A percentile compares a stretch with the other conserved stretches of the same genome.
Evolutionary conservation across 2,113 vertebrate genomes (phyloP).

Genomic region (Tachuris rubrigastra): DNA sequence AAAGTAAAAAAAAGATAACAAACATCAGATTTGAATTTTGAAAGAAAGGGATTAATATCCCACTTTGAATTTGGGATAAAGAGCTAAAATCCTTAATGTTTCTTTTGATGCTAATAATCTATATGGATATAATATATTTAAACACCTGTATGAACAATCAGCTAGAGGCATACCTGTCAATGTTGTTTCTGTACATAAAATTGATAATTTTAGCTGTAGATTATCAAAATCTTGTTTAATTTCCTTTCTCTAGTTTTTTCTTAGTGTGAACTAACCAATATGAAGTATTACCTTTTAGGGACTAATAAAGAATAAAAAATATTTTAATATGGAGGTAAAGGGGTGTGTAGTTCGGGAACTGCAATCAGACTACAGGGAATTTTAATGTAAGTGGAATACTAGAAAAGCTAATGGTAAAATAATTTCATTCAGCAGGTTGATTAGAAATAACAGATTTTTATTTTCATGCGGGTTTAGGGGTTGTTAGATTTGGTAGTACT

Average conservation of each 20-base stretch:
- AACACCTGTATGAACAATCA: neutral
- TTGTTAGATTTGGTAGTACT: neutral
- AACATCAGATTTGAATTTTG: neutral
- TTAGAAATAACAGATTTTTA: neutral
- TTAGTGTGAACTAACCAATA: neutral
- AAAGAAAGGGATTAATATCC: neutral
- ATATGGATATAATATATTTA: neutral
- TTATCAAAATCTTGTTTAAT: neutral
- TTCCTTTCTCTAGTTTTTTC: neutral
- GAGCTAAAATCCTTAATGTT: neutral
- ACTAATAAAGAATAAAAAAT: neutral
- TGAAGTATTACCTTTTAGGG: neutral
- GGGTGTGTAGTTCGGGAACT: neutral
- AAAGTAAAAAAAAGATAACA: fast-evolving
- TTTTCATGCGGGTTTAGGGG: neutral
- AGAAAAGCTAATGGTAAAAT: neutral
- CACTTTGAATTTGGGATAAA: neutral
- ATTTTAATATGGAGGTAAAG: neutral
- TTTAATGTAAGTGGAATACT: neutral
- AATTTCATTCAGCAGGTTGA: neutral
- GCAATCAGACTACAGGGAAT: neutral
- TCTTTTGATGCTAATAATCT: neutral
- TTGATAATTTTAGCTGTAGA: neutral
- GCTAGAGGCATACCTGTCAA: neutral
- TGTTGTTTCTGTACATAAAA: neutral